Conservation (phyloP, 2,113 vertebrate genomes). For the Genyomyrus donnyi region DNA sequence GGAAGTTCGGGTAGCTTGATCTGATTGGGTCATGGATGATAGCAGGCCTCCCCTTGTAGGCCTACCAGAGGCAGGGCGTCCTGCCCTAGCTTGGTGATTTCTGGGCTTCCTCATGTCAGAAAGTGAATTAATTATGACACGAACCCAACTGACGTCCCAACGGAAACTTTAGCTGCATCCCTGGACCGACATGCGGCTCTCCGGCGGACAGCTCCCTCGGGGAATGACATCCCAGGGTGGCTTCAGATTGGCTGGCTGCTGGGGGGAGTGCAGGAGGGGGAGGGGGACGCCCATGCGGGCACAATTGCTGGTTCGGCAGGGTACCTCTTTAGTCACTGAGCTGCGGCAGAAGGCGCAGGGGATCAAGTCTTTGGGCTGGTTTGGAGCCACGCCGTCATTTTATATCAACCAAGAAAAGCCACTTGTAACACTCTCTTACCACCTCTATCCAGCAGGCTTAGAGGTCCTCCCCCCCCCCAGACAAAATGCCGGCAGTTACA, state of each 20-base stretch:
- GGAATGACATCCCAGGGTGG: neutral
- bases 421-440: neutral
- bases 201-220: neutral
- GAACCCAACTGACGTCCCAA: neutral
- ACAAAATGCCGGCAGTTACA: slow-evolving; percentile 5
- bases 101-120: neutral
- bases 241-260: neutral
- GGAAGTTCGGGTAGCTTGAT: neutral
- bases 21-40: neutral
- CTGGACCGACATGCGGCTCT: neutral
- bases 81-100: neutral
- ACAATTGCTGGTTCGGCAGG: neutral
- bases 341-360: neutral
- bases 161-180: neutral
- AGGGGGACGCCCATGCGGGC: neutral
- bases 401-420: neutral
- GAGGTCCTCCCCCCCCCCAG: neutral
- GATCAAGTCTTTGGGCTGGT: neutral
- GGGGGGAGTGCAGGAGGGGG: neutral
- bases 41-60: neutral
- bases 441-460: neutral
- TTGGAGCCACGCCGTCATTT: neutral
- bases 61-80: too few species aligned
- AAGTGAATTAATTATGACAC: neutral
- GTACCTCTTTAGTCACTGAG: neutral